Evolutionary conservation across 2,888 invertebrate species (phyloP), one percentile per base, ranked within the genome.

Genomic region (Eubasilissa splendida): DNA sequence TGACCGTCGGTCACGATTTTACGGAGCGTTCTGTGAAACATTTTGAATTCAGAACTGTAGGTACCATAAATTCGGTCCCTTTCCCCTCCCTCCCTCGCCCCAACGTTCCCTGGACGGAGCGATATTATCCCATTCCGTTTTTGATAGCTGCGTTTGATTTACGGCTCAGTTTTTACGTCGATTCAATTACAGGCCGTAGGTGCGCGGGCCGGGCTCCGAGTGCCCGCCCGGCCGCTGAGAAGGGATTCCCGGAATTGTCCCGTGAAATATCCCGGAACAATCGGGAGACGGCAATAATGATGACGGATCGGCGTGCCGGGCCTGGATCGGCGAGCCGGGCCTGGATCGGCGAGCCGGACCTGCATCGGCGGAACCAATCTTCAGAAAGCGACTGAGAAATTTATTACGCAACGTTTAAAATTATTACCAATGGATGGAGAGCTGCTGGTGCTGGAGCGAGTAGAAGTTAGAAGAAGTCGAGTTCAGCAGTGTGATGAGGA

Each of bases 121-220:
- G 58, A 4, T 14, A 42, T 52, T 68, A 68, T 68, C 68, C 68
- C 68, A 50, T 68, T 50, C 50, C 68, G 42, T 50, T 68, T 68
- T 68, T 68, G 68, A 68, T 68, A 50, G 68, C 50, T 68, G 68
- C 68, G 68, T 68, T 68, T 68, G 68, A 68, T 68, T 68, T 68
- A 68, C 68, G 68, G 52, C 68, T 14, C 33, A 63, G 68, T 33
- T 68, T 68, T 68, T 68, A 68, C 68, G 68, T 42, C 68, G 50
- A 68, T 68, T 68, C 68, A 68, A 68, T 68, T 68, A 68, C 68
- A 66, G 68, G n/a, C 68, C 52, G 50, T 42, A 68, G 50, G 66
- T 66, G 42, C 66, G 33, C 42, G n/a, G 12, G 4, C 42, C 8
- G 50, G 0, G 42, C 42, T 22, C 4, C 7, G 42, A 2, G 42